Conservation (phyloP, 2,113 vertebrate genomes). For the Pelvicachromis taeniatus region DNA sequence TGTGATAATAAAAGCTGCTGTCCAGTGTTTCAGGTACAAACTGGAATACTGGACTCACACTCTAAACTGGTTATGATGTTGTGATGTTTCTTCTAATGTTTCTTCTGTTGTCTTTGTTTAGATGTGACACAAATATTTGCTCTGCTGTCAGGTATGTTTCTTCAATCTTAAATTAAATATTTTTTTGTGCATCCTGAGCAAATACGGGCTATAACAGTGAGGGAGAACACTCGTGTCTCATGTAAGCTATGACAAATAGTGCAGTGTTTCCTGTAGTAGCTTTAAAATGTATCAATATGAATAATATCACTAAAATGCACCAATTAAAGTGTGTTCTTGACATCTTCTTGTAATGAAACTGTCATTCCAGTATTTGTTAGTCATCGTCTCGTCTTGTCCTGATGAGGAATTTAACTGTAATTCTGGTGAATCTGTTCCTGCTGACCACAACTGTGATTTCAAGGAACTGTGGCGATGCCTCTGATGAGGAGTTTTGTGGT, state of each 20-base stretch:
- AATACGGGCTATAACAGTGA: not conserved
- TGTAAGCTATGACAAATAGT: not conserved
- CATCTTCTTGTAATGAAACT: not conserved
- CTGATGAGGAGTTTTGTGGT: constrained; percentile 61
- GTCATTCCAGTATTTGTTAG: constrained; percentile 16
- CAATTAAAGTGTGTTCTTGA: not conserved
- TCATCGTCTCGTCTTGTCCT: not conserved
- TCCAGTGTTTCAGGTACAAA: not conserved
- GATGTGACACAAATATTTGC: constrained; percentile 49
- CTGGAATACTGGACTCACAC: not conserved
- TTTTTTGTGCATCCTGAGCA: not conserved
- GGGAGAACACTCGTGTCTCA: not conserved
- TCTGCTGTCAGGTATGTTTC: constrained; percentile 60
- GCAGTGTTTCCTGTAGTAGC: not conserved
- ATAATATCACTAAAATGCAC: not conserved
- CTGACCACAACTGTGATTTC: constrained; percentile 34
- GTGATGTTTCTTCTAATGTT: not conserved
- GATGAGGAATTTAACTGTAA: constrained; percentile 35
- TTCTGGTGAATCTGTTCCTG: constrained; percentile 27
- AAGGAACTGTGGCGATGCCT: constrained; percentile 39
- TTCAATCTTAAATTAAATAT: not conserved
- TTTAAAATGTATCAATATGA: not conserved
- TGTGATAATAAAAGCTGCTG: constrained; percentile 13
- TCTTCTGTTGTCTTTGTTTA: not conserved
- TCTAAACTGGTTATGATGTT: not conserved